Evolutionary conservation across 2,797 vertebrate genomes (phyloP), one percentile per base, ranked within the genome.

Genomic region (Valencia hispanica): DNA sequence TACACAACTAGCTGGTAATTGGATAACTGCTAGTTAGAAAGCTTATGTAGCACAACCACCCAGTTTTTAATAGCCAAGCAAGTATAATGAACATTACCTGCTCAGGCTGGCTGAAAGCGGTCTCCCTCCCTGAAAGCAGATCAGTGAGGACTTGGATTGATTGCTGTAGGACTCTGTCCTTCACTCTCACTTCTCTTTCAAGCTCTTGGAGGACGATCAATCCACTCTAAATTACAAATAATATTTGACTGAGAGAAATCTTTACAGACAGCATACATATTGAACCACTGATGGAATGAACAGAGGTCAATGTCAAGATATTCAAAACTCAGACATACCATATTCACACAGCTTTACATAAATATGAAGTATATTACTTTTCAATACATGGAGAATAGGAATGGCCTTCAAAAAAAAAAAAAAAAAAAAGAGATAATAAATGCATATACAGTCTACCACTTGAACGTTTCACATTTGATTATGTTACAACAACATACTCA

Each of bases 111-210:
- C 93, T 91, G 18, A 94, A 45, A 68, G 83, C 11, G 72, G 92
- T 82, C 41, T 94, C 82, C 79, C 91, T 93, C 79, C 82, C 95
- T 74, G 95, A 95, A 68, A 95, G 81, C 51, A 95, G 87, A 55
- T 96, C 93, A 75, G 90, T 84, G 20, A 99, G 94, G 66, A 94
- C 94, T 84, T 85, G 92, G 68, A 96, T 93, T 18, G 97, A 96
- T 83, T 96, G 94, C 85, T 91, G 89, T 34, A 98, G 77, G 73
- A 99, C 91, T 75, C 85, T 92, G 63, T 96, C 95, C 89, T 97
- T 97, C 86, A 96, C 89, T 74, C 82, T 55, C 79, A 94, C 82
- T 87, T 97, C 95, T 69, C 94, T 87, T 74, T 95, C 93, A 61
- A 98, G 92, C 68, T 97, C 94, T 91, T 89, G 92, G 82, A 98